phyloP scores from a whole-genome alignment of 2,888 invertebrate species.

The Athalia circularis region DNA sequence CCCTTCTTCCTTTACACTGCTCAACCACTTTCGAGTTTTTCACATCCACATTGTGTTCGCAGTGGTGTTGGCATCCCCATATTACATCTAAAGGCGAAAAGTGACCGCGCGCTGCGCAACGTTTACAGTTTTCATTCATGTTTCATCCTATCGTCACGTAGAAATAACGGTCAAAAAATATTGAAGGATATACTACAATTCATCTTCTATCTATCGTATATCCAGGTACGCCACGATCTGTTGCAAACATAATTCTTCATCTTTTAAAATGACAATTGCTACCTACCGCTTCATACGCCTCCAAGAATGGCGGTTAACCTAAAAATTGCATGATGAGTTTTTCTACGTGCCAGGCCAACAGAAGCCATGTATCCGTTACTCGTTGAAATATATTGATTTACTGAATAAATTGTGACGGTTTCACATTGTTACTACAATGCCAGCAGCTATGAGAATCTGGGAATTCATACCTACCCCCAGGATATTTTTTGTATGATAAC shows the following conservation, averaged over 20 bases:
- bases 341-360: no score
- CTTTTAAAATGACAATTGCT: constrained; percentile 1
- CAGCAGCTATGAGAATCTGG: no score
- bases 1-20: background rate
- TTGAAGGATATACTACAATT: background rate
- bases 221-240: background rate
- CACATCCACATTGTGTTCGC: constrained; percentile 7
- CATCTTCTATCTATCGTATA: background rate
- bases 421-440: no score
- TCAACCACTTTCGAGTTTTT: constrained; percentile 30
- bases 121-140: constrained; percentile 25
- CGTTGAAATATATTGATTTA: no score
- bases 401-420: no score
- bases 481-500: no score
- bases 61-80: background rate
- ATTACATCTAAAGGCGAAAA: background rate
- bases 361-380: no score
- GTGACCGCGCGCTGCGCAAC: background rate
- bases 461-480: no score
- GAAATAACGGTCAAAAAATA: background rate
- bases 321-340: background rate
- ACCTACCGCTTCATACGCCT: background rate
- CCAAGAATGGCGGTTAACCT: constrained; percentile 44
- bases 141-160: constrained; percentile 12
- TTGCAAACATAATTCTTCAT: background rate